These are phyloP conservation scores for Ascidia mentula DNA, from an alignment of 23 tunicate genomes.

Conservation along the genomic window DNA sequence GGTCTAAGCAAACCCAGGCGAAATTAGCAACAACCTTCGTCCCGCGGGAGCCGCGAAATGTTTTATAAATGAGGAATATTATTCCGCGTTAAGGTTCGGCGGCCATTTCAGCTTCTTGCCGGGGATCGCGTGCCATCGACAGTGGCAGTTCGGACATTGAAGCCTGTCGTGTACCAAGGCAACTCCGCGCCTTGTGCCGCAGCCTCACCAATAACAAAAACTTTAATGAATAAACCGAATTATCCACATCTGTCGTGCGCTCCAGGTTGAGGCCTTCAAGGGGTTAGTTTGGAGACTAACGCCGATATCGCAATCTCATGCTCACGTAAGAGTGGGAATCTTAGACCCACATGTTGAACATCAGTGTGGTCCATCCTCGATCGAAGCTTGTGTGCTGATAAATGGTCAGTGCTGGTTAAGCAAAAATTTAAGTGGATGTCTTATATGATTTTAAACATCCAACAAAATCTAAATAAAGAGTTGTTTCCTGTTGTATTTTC, in stretches of 20 bases:
- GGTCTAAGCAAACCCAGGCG: background rate
- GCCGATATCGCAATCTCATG: too few relatives aligned
- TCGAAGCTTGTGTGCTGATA: too few relatives aligned
- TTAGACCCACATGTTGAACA: too few relatives aligned
- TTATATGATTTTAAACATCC: too few relatives aligned
- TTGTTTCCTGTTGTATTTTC: too few relatives aligned
- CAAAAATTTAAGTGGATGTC: too few relatives aligned
- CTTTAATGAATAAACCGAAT: conserved; percentile 2
- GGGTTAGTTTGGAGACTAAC: too few relatives aligned
- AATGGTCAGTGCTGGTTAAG: too few relatives aligned
- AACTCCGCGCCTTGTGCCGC: background rate
- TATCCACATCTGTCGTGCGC: conserved; percentile 14
- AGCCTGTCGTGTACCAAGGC: background rate
- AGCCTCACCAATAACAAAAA: background rate
- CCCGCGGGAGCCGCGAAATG: background rate
- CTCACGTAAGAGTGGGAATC: too few relatives aligned
- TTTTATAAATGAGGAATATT: background rate
- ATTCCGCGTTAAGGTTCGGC: background rate
- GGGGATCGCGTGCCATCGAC: background rate
- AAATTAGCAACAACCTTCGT: background rate
- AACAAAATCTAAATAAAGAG: too few relatives aligned
- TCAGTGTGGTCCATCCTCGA: too few relatives aligned
- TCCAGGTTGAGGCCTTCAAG: too few relatives aligned
- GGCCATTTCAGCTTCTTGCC: background rate
- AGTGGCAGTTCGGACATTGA: conserved; percentile 2